Percentiles rank a stretch among this genome's conserved stretches.
Evolutionary conservation across 2,113 vertebrate genomes (phyloP).

Genomic region (Barnardius zonarius): DNA sequence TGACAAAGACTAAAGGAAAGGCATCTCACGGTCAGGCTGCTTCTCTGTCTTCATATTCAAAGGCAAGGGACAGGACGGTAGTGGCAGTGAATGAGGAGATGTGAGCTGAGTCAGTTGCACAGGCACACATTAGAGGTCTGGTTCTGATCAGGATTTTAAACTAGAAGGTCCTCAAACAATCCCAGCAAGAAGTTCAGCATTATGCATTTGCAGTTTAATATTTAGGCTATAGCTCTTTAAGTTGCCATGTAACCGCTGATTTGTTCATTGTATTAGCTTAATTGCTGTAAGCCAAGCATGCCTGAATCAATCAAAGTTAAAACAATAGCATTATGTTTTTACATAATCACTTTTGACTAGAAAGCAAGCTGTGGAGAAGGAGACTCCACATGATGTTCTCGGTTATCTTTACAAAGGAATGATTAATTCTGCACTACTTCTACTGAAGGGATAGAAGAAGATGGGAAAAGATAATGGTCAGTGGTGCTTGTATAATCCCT

Average conservation of each 20-base stretch:
- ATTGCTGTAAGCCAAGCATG: constrained; percentile 3
- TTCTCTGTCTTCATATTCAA: not conserved
- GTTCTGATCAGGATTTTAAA: not conserved
- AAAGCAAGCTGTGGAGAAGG: constrained; percentile 12
- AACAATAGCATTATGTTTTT: constrained; percentile 31
- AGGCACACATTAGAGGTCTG: not conserved
- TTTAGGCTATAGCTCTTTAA: not conserved
- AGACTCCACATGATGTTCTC: constrained; percentile 19
- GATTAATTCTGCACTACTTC: constrained; percentile 46
- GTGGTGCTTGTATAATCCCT: not conserved
- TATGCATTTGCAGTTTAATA: not conserved
- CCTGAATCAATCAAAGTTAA: constrained; percentile 41
- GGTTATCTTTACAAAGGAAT: constrained; percentile 38
- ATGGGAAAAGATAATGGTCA: not conserved
- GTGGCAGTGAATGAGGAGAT: not conserved
- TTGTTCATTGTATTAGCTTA: constrained; percentile 40
- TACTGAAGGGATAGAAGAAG: constrained; percentile 8
- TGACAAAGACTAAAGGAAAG: not conserved
- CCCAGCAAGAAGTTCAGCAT: not conserved
- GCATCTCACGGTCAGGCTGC: not conserved
- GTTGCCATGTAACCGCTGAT: not conserved
- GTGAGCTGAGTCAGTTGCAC: fast-evolving
- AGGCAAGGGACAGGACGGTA: not conserved
- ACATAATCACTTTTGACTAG: constrained; percentile 31
- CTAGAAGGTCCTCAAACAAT: not conserved